Percentiles rank a stretch among this genome's conserved stretches.
Conservation (phyloP, 2,113 vertebrate genomes). For the Rhizomys pruinosus region DNA sequence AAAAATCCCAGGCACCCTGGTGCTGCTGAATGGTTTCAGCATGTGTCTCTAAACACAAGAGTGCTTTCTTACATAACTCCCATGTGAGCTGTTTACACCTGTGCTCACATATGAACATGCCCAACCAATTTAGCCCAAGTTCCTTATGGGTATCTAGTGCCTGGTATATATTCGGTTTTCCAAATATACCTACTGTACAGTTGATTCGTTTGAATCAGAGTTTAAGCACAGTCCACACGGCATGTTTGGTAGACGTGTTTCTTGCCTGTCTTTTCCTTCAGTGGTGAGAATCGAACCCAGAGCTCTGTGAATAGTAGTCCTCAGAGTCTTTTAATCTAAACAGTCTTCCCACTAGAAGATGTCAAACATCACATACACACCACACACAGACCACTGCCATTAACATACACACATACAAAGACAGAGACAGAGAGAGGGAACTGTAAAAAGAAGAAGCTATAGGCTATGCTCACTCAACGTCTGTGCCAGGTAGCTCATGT, state of each 20-base stretch:
- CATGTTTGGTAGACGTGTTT: neutral
- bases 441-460: neutral
- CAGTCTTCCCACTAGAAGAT: neutral
- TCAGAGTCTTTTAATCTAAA: neutral
- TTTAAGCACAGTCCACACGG: neutral
- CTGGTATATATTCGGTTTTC: neutral
- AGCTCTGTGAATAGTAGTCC: neutral
- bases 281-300: neutral
- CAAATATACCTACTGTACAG: neutral
- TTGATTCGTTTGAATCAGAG: neutral
- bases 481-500: neutral
- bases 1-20: slow-evolving; percentile 12
- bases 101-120: neutral
- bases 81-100: neutral
- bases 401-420: no score
- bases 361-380: neutral
- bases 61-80: slow-evolving; percentile 28
- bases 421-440: neutral
- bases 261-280: neutral
- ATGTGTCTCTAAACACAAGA: slow-evolving; percentile 26
- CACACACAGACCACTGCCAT: no score
- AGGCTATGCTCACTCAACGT: neutral
- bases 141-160: neutral
- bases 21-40: slow-evolving; percentile 42
- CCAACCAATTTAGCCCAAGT: neutral